phyloP scores from a whole-genome alignment of 2,113 vertebrate genomes.

The Leptobrachium leishanense region DNA sequence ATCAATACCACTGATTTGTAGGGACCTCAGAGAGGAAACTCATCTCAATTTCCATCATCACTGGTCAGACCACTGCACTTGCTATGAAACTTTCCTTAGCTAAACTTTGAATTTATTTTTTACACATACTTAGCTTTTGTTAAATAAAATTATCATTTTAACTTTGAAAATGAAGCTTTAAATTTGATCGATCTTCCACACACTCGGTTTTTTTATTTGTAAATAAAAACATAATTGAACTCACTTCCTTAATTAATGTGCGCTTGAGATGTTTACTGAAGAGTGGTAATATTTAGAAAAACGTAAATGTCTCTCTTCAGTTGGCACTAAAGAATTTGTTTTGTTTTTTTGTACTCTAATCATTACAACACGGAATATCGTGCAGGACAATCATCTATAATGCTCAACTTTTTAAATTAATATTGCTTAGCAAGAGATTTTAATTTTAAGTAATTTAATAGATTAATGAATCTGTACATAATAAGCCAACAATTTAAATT shows the following conservation, averaged over 20 bases:
- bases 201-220: background rate
- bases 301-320: background rate
- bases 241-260: background rate
- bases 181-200: background rate
- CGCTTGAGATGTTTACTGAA: background rate
- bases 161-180: background rate
- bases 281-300: background rate
- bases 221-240: background rate
- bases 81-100: slow-evolving; percentile 32
- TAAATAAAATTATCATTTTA: background rate
- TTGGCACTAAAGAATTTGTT: background rate
- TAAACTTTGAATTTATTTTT: background rate
- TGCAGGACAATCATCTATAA: background rate
- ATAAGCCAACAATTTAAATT: background rate
- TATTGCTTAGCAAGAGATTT: background rate
- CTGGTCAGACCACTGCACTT: slow-evolving; percentile 27
- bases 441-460: background rate
- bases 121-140: background rate
- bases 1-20: slow-evolving; percentile 47
- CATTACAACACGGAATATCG: background rate
- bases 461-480: background rate
- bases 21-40: slow-evolving; percentile 30
- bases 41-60: slow-evolving; percentile 35
- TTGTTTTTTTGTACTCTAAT: background rate
- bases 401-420: background rate